Percentiles rank a stretch among this genome's conserved stretches.
phyloP scores from a whole-genome alignment of 2,888 invertebrate species.

The Cistogaster globosa region DNA sequence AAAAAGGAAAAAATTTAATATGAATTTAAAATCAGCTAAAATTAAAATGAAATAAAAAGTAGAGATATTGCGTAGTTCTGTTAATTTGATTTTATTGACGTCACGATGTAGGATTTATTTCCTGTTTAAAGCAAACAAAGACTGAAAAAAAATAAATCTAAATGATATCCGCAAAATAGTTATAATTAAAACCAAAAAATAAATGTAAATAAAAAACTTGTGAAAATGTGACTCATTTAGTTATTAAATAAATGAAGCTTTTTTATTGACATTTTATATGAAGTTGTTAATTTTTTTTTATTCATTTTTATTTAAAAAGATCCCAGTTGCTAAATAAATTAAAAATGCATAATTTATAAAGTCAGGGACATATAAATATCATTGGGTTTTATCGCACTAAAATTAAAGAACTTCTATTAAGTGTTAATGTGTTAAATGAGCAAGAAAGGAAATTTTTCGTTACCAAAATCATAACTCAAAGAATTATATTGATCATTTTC shows the following conservation, averaged over 20 bases:
- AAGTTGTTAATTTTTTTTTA: neutral
- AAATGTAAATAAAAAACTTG: too few relatives aligned
- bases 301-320: neutral
- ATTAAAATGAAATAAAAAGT: too few relatives aligned
- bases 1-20: too few relatives aligned
- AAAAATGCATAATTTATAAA: constrained; percentile 31
- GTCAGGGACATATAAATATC: constrained; percentile 46
- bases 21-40: too few relatives aligned
- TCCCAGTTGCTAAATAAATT: constrained; percentile 11
- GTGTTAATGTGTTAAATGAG: constrained; percentile 54
- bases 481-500: neutral
- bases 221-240: too few relatives aligned
- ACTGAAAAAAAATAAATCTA: constrained; percentile 12
- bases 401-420: constrained; percentile 35
- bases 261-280: neutral
- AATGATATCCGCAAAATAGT: too few relatives aligned
- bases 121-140: constrained; percentile 45
- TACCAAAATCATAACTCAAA: neutral
- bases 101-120: constrained; percentile 58
- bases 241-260: too few relatives aligned
- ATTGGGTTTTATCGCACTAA: neutral
- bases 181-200: too few relatives aligned
- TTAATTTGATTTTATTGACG: neutral
- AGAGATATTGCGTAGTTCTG: too few relatives aligned
- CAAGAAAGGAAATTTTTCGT: constrained; percentile 44